phyloP scores from a whole-genome alignment of 2,797 vertebrate genomes.

The Pygocentrus nattereri region DNA sequence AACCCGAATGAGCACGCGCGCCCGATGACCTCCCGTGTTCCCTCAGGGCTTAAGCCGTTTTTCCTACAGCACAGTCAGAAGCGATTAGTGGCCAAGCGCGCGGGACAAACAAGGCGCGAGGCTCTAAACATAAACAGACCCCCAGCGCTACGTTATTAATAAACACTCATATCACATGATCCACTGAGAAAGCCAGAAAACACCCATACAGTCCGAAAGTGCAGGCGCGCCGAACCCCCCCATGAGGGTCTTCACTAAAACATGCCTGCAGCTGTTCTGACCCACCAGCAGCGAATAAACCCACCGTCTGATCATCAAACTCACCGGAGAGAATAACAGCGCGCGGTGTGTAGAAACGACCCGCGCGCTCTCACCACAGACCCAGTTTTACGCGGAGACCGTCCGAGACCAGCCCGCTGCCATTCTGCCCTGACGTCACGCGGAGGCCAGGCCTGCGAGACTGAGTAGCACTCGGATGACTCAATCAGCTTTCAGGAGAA shows the following conservation, averaged over 20 bases:
- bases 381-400: neutral
- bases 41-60: neutral
- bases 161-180: neutral
- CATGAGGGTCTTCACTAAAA: neutral
- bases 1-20: neutral
- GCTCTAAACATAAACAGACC: neutral
- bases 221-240: neutral
- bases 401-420: neutral
- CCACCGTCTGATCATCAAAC: neutral
- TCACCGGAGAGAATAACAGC: neutral
- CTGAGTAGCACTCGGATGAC: constrained; percentile 66
- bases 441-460: constrained; percentile 55
- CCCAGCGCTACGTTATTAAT: neutral
- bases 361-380: constrained; percentile 39
- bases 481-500: constrained; percentile 69
- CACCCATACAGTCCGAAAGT: neutral
- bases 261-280: neutral
- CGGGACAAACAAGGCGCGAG: neutral
- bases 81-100: neutral
- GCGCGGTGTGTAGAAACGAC: neutral
- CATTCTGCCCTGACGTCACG: constrained; percentile 45
- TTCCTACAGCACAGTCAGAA: neutral
- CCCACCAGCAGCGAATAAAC: neutral
- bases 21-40: neutral
- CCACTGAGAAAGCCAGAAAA: neutral